Evolutionary conservation across 1,140 invertebrate genomes (phyloP), one percentile per base, ranked within the genome.

Genomic region (Aradophagus sp.): DNA sequence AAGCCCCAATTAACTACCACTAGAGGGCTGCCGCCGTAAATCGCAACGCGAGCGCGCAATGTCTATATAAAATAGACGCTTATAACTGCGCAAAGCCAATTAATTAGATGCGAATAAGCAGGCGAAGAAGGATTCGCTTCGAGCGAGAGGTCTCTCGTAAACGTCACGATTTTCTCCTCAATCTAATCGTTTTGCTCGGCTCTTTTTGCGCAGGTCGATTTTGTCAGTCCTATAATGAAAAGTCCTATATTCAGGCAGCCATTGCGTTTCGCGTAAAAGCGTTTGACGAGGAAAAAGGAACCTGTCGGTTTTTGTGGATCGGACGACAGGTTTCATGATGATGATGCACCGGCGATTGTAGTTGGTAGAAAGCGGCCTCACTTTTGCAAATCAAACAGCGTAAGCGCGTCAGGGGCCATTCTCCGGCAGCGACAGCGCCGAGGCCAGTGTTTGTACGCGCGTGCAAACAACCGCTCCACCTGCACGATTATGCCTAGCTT

Each of bases 381-480:
- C 78, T 81, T 81, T 81, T 78, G 77, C 78, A 82, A 81, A 80
- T 83, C 80, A 79, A 83, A 81, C 75, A 81, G 56, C 36, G 48
- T 53, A 55, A 65, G 59, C 53, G 59, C 67, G 56, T 55, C 52
- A 62, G 34, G 69, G 61, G 35, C 74, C 74, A 77, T 75, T 61
- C 75, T 79, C 76, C 55, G 32, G 62, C 63, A 76, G 72, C 73
- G 75, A 16, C 39, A 31, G 35, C 10, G 50, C 16, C 65, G 27
- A 45, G 31, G 31, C 65, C 76, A 72, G 61, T 82, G 80, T 82
- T 81, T 81, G 80, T 79, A 77, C 77, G 79, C 67, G 58, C 74
- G 77, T 77, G 79, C 80, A 82, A 82, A 82, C 80, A 82, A 73
- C 78, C 72, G 67, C 77, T 75, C 73, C 73, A 77, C 74, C 77